These are phyloP conservation scores for Pachydiplax longipennis DNA, from an alignment of 2,888 invertebrate genomes.

Conservation along the genomic window DNA sequence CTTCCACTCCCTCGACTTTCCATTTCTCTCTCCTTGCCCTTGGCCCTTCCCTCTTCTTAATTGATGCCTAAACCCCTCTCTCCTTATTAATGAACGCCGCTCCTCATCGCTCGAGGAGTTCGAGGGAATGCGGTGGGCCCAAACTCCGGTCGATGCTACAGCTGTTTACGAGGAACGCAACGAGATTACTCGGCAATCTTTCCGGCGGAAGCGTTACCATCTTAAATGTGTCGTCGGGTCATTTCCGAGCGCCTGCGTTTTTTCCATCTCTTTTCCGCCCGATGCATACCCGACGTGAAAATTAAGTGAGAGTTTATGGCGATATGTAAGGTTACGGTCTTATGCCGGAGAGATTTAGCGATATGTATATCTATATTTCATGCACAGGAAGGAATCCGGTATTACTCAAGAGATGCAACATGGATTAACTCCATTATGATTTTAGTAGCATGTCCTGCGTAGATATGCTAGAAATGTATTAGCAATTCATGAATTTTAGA, in stretches of 20 bases:
- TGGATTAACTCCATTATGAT: too few species aligned
- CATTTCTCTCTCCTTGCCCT: not conserved
- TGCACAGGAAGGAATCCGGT: too few species aligned
- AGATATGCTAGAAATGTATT: too few species aligned
- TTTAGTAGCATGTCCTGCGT: too few species aligned
- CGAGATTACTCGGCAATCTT: not conserved
- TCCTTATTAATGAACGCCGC: slow-evolving; percentile 2
- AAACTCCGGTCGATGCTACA: not conserved
- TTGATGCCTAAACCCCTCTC: not conserved
- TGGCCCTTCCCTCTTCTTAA: not conserved
- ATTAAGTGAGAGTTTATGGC: not conserved
- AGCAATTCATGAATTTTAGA: too few species aligned
- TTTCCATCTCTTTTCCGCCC: not conserved
- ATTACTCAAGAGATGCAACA: too few species aligned
- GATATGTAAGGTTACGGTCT: not conserved
- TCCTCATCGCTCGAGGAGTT: not conserved
- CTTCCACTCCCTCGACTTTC: not conserved
- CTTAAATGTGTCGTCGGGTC: slow-evolving; percentile 36
- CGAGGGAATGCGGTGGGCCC: not conserved
- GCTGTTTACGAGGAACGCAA: not conserved
- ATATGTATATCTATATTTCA: too few species aligned
- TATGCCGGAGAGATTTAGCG: not conserved
- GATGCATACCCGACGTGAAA: not conserved
- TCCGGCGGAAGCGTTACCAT: slow-evolving; percentile 13
- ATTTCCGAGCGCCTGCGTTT: not conserved